Evolutionary conservation across 2,113 vertebrate genomes (phyloP), one percentile per base, ranked within the genome.

Genomic region (Lota lota): DNA sequence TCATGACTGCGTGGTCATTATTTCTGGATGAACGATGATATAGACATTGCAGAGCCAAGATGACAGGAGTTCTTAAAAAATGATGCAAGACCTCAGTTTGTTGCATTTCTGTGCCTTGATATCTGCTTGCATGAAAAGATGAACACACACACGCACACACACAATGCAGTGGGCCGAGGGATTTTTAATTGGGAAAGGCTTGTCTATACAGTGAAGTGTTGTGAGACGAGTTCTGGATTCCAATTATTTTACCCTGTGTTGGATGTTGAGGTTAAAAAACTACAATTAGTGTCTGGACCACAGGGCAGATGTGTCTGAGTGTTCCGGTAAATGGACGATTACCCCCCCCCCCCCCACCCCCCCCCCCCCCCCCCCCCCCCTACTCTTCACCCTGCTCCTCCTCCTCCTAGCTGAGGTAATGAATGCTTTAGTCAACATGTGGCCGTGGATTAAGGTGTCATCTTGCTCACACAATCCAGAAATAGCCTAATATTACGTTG

Each of bases 161-260:
- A 67, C 24, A 47, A 85, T 83, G 82, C 56, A 66, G 82, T 84
- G 81, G 82, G 86, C 77, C 81, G 82, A 79, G n/a, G 69, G 69
- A 70, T 64, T 64, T 72, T 66, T 85, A 84, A 83, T 78, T 83
- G 79, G 63, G 71, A 66, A 66, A 56, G 67, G 70, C 57, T 66
- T 50, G 17, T 3, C 68, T 68, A 68, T 71, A 56, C 69, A 65
- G 19, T 69, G 50, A 76, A 78, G 61, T 20, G 59, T 14, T 74
- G 67, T 33, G 54, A 61, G 24, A n/a, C 61, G 61, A 72, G 78
- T 51, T 47, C 59, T 21, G 56, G 54, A 59, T 20, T 59, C 59
- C 74, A 61, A 63, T 54, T 64, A 78, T 74, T 74, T 70, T 53
- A 68, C 33, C 19, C 40, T 18, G 47, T 74, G 78, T 72, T 79